Conservation (phyloP, 2,113 vertebrate species). For the Dipodomys spectabilis region DNA sequence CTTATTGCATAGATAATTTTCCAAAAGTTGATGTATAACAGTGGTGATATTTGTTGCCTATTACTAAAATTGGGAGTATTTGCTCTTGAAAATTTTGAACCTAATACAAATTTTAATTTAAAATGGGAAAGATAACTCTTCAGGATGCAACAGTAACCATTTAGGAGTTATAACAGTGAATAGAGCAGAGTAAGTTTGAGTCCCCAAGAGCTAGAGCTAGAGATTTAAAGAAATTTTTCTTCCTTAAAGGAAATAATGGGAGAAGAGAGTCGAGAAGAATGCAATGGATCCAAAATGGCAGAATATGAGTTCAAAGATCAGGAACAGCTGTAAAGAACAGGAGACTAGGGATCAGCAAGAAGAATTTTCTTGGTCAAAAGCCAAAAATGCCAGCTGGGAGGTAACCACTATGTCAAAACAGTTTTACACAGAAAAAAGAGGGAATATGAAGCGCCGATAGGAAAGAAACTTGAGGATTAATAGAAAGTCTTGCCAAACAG, state of each 20-base stretch:
- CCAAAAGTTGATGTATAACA: not conserved
- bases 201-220: not conserved
- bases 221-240: constrained; percentile 52
- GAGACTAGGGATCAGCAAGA: constrained; percentile 45
- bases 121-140: constrained; percentile 24
- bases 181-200: not conserved
- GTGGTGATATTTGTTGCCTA: not conserved
- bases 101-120: constrained; percentile 6
- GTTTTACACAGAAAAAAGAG: constrained; percentile 61
- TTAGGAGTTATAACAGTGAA: not conserved
- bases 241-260: constrained; percentile 49
- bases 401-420: constrained; percentile 55
- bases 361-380: constrained; percentile 68
- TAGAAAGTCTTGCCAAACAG: constrained; percentile 34
- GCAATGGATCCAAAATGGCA: constrained; percentile 62
- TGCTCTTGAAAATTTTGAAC: not conserved
- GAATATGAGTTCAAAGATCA: constrained; percentile 71
- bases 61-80: constrained; percentile 32
- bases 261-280: constrained; percentile 46
- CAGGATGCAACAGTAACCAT: not conserved
- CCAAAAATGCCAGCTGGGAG: constrained; percentile 74
- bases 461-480: constrained; percentile 39
- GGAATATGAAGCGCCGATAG: constrained; percentile 47
- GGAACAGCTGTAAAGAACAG: constrained; percentile 62
- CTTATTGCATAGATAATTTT: constrained; percentile 57